Evolutionary conservation across 2,113 vertebrate species (phyloP), one percentile per base, ranked within the genome.

Genomic region (Cryptotis parvus): DNA sequence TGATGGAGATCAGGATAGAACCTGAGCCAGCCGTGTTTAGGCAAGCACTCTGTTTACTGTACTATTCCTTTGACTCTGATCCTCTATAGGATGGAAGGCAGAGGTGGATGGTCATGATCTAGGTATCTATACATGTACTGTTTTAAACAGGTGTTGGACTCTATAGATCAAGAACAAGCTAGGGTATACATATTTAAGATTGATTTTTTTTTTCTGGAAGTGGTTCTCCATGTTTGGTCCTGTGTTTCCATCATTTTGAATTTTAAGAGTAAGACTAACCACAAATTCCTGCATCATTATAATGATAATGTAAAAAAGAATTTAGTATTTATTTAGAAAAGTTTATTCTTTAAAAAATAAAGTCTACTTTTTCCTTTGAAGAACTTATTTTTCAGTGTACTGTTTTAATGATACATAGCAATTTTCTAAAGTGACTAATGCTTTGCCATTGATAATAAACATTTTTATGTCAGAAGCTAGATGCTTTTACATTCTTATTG

Each of bases 261-360:
- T 85, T 88, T 45, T 55, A 81, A 95, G 80, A 73, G 43, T 76
- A 49, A 37, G 26, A 43, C 37, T n/a, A 27, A 31, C n/a, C n/a
- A n/a, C 29, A 58, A 76, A 66, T 72, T 45, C 52, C 1, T 35
- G 14, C 4, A 37, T 73, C 7, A 49, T 58, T 63, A 63, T n/a
- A 6, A 15, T 63, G 70, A 70, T 39, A 16, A 66, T 55, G 27
- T 43, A 10, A 9, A n/a, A 29, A 65, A 35, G 82, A 63, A 27
- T 4, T 81, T 73, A 73, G 31, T 41, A 27, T 49, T 49, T 49
- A 45, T 24, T 39, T 77, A 73, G 27, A 49, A 49, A 49, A 49
- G 12, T 77, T 84, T 85, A 18, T 55, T 92, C 89, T 41, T 26
- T 82, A 27, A 33, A 91, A 83, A 81, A 55, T 88, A 83, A 82